Evolutionary conservation across 2,113 vertebrate genomes (phyloP).

Genomic region (Anoplopoma fimbria): DNA sequence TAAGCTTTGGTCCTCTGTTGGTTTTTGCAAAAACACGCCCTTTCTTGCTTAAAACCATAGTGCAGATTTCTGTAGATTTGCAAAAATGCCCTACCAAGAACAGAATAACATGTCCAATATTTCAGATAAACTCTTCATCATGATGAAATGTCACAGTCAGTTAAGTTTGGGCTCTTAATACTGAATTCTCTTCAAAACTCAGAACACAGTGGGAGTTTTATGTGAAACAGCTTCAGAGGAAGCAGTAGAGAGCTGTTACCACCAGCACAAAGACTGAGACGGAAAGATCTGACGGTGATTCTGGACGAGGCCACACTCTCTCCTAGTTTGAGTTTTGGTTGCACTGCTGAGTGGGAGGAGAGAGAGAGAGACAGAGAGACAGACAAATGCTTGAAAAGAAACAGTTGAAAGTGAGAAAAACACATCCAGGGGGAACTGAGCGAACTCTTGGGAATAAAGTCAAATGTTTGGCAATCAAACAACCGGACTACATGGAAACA

Average conservation of each 20-base stretch:
- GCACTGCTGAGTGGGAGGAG: slow-evolving; percentile 63
- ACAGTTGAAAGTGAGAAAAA: slow-evolving; percentile 34
- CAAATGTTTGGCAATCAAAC: slow-evolving; percentile 22
- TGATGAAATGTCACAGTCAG: background rate
- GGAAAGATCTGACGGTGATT: slow-evolving; percentile 38
- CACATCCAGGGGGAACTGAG: slow-evolving; percentile 23
- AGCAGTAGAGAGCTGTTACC: background rate
- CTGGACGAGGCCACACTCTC: slow-evolving; percentile 33
- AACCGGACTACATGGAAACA: slow-evolving; percentile 32
- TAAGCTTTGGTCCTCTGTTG: slow-evolving; percentile 50
- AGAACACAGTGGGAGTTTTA: background rate
- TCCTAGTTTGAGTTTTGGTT: slow-evolving; percentile 71
- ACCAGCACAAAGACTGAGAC: background rate
- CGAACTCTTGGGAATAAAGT: slow-evolving; percentile 4
- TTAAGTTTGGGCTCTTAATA: background rate
- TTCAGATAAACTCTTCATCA: background rate
- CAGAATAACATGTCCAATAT: slow-evolving; percentile 6
- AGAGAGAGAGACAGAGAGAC: slow-evolving; percentile 38
- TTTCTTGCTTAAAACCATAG: background rate
- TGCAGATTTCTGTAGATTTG: slow-evolving; percentile 12
- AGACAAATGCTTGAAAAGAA: slow-evolving; percentile 37
- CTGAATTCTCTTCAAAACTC: background rate
- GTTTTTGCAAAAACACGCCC: background rate
- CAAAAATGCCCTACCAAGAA: background rate
- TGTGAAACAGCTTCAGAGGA: background rate